A percentile compares a stretch with the other conserved stretches of the same genome.
Conservation (phyloP, 2,113 vertebrate genomes). For the Nesospiza acunhae region DNA sequence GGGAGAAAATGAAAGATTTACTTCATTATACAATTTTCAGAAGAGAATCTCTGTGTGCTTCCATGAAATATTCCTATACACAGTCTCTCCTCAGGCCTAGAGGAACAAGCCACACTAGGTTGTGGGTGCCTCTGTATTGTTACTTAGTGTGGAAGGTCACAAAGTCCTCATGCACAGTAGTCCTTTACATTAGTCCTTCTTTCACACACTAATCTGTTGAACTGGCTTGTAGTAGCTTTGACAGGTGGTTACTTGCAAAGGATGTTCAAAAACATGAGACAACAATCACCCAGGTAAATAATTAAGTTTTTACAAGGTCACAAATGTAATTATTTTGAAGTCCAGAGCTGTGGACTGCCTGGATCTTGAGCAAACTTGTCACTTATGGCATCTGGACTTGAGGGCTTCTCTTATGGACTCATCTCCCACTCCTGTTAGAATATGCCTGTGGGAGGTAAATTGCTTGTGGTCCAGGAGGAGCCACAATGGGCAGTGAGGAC, state of each 20-base stretch:
- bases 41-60: background rate
- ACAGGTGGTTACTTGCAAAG: background rate
- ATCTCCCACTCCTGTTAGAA: background rate
- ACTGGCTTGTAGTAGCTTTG: background rate
- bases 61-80: background rate
- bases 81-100: background rate
- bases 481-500: fast-evolving
- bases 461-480: background rate
- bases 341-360: background rate
- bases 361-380: background rate
- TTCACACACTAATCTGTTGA: background rate
- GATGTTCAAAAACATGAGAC: background rate
- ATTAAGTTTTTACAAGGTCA: background rate
- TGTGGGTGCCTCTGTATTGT: background rate
- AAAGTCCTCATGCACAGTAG: background rate
- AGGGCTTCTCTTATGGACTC: background rate
- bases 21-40: background rate
- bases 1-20: background rate
- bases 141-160: background rate
- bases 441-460: background rate
- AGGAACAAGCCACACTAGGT: background rate
- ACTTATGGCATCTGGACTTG: background rate
- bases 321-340: background rate
- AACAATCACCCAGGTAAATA: background rate
- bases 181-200: background rate